Evolutionary conservation across 2,113 vertebrate genomes (phyloP), one percentile per base, ranked within the genome.

Genomic region (Chitala chitala): DNA sequence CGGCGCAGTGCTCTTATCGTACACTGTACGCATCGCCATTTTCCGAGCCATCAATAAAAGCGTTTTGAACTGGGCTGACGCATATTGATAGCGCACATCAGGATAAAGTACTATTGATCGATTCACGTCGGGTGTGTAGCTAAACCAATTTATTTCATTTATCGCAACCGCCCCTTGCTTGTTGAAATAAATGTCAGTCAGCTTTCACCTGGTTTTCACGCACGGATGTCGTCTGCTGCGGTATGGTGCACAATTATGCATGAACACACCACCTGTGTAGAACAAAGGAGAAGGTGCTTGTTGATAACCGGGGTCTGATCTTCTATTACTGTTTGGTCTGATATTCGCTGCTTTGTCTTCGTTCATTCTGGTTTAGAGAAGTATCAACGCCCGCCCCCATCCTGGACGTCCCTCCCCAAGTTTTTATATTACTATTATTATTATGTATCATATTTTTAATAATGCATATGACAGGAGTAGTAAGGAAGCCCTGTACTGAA

Each of bases 81-180:
- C 82, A 81, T 90, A 94, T 92, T 92, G 91, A 91, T 88, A 92
- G 79, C 78, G 78, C 86, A 89, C 90, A 89, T 93, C 89, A 92
- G 84, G 87, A 86, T 91, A 92, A 93, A 93, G 91, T 87, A 84
- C 90, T 91, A 93, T 92, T 88, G 91, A 94, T 93, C 89, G 86
- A 77, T 81, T 91, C 88, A 88, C 90, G 92, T 94, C 90, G 90
- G 91, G 88, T 90, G 89, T 92, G 92, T 86, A 92, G 91, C 89
- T 91, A 92, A 93, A 91, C 86, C 89, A 91, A 92, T 93, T 92
- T 91, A 90, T 91, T 90, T 63, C 5, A 36, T 63, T 63, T 63
- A 46, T 63, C 38, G 89, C 86, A 91, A 93, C 88, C 90, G 88
- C 84, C 83, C 88, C 87, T 86, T 90, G 88, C 89, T 90, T 91